Base-by-base conservation (phyloP, 1,140 invertebrate species). In the Mya arenaria region DNA sequence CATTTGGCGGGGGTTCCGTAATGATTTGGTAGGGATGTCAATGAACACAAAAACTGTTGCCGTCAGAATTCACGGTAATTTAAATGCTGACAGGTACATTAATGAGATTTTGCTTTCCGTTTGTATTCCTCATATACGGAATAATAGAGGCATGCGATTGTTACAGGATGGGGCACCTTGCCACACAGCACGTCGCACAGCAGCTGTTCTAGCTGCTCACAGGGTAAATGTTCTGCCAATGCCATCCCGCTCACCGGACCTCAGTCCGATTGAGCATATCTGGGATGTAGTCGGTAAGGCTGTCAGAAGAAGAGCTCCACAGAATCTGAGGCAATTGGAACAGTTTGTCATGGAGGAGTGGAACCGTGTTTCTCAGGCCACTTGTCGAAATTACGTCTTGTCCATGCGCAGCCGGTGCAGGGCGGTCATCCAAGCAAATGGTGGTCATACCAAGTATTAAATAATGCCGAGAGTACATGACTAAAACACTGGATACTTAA, bases 121-220 rank as follows among this genome's bases (percentile, higher is more conserved):
- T 56, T 56, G 55, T 56, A 56, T 56, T 56, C 28, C 4, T 56
- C 55, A 19, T 56, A 17, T 56, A 56, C 55, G 55, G 19, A 56
- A 56, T 6, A 56, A 56, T 56, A 56, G 55, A 28, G 55, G 55
- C 55, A 56, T 56, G 55, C 17, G 55, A 56, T 56, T 56, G 55
- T 5, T 56, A 17, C 55, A 56, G 4, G 55, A 56, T 4, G 55
- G 17, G 55, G 5, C 55, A 17, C 4, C 55, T 19, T 56, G 55
- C 55, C 55, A 56, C 55, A 56, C 55, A 4, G 55, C 55, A 56
- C 55, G 55, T 56, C 55, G 55, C 55, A 56, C 55, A 56, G 55
- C 17, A 28, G 19, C 55, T 56, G 55, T 56, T 56, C 55, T 56
- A 56, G 55, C 55, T 56, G 55, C 55, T 5, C 4, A 56, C 55